Percentiles rank a stretch among this genome's conserved stretches.
These are phyloP conservation scores for Eupithecia exiguata DNA, from an alignment of 2,888 invertebrate species.

Conservation along the genomic window DNA sequence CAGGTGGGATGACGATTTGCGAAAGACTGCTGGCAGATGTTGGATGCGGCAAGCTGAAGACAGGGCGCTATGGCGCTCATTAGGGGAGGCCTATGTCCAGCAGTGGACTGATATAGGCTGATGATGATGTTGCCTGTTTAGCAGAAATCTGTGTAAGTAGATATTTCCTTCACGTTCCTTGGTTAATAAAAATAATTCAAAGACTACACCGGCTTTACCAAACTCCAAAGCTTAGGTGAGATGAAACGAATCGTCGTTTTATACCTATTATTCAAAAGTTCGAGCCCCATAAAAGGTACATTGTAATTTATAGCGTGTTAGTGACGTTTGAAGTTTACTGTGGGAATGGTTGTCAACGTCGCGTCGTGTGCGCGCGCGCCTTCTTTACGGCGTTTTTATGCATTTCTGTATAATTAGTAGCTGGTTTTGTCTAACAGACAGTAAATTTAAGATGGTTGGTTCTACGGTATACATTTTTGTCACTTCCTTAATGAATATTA, in stretches of 20 bases:
- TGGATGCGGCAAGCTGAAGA: no score
- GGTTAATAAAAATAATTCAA: neutral
- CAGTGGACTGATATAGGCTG: no score
- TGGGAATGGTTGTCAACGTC: constrained; percentile 40
- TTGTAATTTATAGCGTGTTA: constrained; percentile 41
- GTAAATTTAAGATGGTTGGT: constrained; percentile 31
- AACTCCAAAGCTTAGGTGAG: neutral
- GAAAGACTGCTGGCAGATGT: no score
- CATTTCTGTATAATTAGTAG: constrained; percentile 45
- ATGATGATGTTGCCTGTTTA: neutral
- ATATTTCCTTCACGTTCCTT: neutral
- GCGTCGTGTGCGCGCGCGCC: constrained; percentile 27
- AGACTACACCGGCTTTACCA: neutral
- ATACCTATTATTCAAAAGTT: constrained; percentile 19
- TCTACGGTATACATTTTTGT: constrained; percentile 27
- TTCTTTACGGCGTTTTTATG: constrained; percentile 44
- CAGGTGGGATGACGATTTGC: no score
- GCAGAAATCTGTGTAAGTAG: neutral
- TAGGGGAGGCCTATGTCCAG: no score
- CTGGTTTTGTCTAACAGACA: constrained; percentile 37
- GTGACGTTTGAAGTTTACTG: constrained; percentile 41
- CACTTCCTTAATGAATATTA: constrained; percentile 32
- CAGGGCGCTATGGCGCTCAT: no score
- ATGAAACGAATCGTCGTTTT: constrained; percentile 9
- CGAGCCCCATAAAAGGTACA: constrained; percentile 37